These are phyloP conservation scores for Panagrolaimus sp. DNA, from an alignment of 1,140 invertebrate species.

Conservation along the genomic window DNA sequence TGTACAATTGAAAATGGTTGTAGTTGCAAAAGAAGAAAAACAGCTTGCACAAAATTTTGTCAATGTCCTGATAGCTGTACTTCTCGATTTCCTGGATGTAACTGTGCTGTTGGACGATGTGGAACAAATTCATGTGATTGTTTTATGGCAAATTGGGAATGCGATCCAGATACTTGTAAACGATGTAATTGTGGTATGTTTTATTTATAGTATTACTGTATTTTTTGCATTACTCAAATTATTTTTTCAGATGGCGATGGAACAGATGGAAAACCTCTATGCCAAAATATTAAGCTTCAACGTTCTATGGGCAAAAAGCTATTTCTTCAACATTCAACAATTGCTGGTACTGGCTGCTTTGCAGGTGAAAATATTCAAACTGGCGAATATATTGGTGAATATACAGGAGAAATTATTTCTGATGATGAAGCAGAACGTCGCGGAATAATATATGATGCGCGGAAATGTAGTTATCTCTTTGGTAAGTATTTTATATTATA, in stretches of 20 bases:
- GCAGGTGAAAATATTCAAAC: constrained; percentile 83
- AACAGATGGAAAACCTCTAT: constrained; percentile 60
- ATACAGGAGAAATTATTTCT: constrained; percentile 87
- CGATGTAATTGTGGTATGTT: constrained; percentile 75
- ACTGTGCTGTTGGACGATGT: constrained; percentile 71
- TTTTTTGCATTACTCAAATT: not conserved
- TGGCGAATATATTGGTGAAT: constrained; percentile 98
- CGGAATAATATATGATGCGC: constrained; percentile 98
- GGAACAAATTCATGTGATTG: constrained; percentile 95
- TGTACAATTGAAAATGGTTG: constrained; percentile 35
- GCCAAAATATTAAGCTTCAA: constrained; percentile 93
- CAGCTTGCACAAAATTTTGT: constrained; percentile 53
- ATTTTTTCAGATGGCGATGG: not conserved
- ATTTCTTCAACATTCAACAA: constrained; percentile 91
- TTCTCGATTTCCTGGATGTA: constrained; percentile 79
- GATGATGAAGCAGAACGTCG: constrained; percentile 96
- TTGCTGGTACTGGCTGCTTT: constrained; percentile 98
- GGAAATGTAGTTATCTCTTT: constrained; percentile 98
- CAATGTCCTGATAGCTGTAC: constrained; percentile 39
- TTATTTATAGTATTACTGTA: no score
- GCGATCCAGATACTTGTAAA: constrained; percentile 95
- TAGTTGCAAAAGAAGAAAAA: constrained; percentile 30
- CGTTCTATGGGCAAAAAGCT: constrained; percentile 77
- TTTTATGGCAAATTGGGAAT: constrained; percentile 92
- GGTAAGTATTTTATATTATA: constrained; percentile 64